Evolutionary conservation across 2,888 invertebrate genomes (phyloP).

Genomic region (Calliscelio sp.): DNA sequence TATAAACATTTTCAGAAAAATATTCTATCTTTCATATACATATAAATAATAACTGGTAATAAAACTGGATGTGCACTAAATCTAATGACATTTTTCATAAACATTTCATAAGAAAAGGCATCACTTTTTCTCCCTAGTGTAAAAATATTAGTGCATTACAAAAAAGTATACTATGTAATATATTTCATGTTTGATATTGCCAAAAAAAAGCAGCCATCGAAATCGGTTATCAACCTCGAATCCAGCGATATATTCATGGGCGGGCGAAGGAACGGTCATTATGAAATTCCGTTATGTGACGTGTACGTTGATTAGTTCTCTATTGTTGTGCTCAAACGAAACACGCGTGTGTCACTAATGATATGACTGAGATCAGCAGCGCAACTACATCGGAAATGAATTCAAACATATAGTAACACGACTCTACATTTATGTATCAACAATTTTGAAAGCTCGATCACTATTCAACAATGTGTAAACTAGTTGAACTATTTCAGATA

Average conservation of each 20-base stretch:
- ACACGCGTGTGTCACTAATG: constrained; percentile 46
- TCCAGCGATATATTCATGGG: not conserved
- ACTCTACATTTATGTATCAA: not conserved
- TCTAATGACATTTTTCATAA: no score
- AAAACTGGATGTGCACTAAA: no score
- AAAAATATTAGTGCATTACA: no score
- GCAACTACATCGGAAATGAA: constrained; percentile 17
- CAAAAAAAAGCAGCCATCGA: constrained; percentile 23
- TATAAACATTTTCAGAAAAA: no score
- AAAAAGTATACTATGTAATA: no score
- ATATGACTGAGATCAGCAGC: constrained; percentile 29
- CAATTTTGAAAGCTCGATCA: not conserved
- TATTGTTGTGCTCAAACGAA: constrained; percentile 54
- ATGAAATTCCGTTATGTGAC: constrained; percentile 66
- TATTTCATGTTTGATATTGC: no score
- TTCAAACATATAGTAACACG: not conserved
- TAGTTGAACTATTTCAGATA: no score
- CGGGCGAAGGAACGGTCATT: constrained; percentile 46
- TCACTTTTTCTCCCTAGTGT: no score
- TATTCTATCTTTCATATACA: no score
- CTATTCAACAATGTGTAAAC: not conserved
- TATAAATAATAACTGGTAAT: no score
- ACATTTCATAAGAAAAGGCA: no score
- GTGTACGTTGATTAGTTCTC: constrained; percentile 62
- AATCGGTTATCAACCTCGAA: constrained; percentile 17